These are phyloP conservation scores for Semnornis frantzii DNA, from an alignment of 2,113 vertebrate genomes.

Conservation along the genomic window DNA sequence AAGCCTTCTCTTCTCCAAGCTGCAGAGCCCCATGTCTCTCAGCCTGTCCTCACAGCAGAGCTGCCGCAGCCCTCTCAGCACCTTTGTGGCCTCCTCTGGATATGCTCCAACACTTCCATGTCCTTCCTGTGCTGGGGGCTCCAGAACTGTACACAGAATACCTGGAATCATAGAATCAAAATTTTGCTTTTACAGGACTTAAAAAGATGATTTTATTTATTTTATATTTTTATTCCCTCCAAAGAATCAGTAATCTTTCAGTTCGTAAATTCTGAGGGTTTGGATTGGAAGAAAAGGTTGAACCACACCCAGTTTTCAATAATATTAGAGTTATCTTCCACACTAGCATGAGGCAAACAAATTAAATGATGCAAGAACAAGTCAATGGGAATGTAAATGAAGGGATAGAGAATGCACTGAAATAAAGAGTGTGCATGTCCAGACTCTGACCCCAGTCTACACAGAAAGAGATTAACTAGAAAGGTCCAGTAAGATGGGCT, in stretches of 20 bases:
- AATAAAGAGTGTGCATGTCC: not conserved
- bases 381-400: not conserved
- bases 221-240: not conserved
- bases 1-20: no score
- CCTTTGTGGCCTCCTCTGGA: no score
- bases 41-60: no score
- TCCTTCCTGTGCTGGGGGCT: no score
- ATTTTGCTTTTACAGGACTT: not conserved
- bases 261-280: not conserved
- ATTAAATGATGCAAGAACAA: not conserved
- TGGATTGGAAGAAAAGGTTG: not conserved
- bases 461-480: not conserved
- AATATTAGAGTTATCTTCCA: not conserved
- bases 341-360: not conserved
- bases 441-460: not conserved
- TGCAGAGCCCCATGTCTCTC: no score
- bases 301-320: not conserved
- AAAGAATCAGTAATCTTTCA: not conserved
- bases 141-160: no score
- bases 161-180: no score
- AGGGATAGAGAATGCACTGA: not conserved
- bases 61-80: no score
- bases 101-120: no score
- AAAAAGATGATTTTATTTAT: not conserved
- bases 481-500: not conserved